phyloP scores from a whole-genome alignment of 1,140 invertebrate species.

The Polypedilum pembai region DNA sequence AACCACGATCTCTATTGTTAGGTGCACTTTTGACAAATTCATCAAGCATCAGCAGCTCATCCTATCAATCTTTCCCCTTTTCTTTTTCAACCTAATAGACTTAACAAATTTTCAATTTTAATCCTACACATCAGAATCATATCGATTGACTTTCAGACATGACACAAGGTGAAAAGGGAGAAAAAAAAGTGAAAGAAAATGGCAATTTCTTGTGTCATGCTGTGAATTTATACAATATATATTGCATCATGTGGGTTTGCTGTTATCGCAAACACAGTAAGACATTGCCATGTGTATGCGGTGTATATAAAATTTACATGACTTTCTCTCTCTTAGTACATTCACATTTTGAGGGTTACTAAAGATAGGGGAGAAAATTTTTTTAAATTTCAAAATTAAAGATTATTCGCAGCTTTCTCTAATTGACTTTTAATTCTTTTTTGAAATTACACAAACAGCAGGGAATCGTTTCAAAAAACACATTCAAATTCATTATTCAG shows the following conservation, averaged over 20 bases:
- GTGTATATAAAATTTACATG: constrained; percentile 1
- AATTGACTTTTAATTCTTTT: not conserved
- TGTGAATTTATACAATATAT: constrained; percentile 20
- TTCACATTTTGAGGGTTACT: not conserved
- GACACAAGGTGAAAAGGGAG: not conserved
- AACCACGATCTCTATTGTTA: no score
- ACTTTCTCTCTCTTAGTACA: not conserved
- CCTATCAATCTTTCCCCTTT: no score
- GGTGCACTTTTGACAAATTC: no score
- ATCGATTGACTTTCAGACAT: no score
- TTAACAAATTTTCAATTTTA: no score
- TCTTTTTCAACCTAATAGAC: no score
- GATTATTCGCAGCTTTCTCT: not conserved
- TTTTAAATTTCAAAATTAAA: not conserved
- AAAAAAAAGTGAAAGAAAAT: constrained; percentile 6
- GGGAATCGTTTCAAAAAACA: not conserved
- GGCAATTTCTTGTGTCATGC: constrained; percentile 13
- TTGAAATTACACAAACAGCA: not conserved
- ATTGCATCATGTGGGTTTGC: constrained; percentile 10
- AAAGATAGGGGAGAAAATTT: not conserved
- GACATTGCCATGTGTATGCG: not conserved
- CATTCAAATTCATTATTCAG: no score
- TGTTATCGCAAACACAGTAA: not conserved
- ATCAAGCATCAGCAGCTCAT: no score
- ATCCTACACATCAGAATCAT: no score